Base-by-base conservation (phyloP, 2,797 vertebrate genomes). In the Adelosebastes latens region DNA sequence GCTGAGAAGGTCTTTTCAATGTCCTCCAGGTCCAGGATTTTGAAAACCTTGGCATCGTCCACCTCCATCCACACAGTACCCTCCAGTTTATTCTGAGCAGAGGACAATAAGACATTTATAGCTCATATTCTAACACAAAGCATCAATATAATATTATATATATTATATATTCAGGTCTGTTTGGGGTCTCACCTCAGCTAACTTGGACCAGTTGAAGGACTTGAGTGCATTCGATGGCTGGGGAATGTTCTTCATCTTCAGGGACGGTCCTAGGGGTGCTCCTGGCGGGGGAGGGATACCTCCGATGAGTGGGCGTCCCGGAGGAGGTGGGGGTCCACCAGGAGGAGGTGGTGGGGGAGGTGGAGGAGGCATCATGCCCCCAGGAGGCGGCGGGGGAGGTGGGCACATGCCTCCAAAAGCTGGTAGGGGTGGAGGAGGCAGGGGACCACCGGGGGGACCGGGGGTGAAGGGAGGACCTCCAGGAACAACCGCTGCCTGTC, bases 181-280 rank as follows among this genome's bases (percentile, higher is more conserved):
- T 8, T 34, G 55, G 59, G n/a, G 32, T 27, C 86, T 96, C 89
- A 99, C 99, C 97, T 99, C 99, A 16, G 98, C 94, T 75, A 99
- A 94, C 93, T 99, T 99, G 80, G 96, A 94, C 99, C 99, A 99
- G 94, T 99, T 99, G 95, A 99, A 99, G 81, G 98, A 99, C 88
- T 99, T 99, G 78, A 99, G 97, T 2, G 99, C 95, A 0, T 99
- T 99, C 0, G 96, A 88, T 0, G 99, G 98, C 91, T 99, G 98
- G 29, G 99, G 99, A 89, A 98, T 97, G 92, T 96, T 98, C 92
- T 99, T 99, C 95, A 95, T 98, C 93, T 97, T 98, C 46, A 97
- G 85, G 31, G 94, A 89, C 0, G 94, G 92, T 16, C 97, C 97
- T 60, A 97, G 14, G 0, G 97, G 97, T 6, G 96, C 97, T 46